Percentiles rank a stretch among this genome's conserved stretches.
These are phyloP conservation scores for Agrochola macilenta DNA, from an alignment of 2,888 invertebrate species.

Conservation along the genomic window DNA sequence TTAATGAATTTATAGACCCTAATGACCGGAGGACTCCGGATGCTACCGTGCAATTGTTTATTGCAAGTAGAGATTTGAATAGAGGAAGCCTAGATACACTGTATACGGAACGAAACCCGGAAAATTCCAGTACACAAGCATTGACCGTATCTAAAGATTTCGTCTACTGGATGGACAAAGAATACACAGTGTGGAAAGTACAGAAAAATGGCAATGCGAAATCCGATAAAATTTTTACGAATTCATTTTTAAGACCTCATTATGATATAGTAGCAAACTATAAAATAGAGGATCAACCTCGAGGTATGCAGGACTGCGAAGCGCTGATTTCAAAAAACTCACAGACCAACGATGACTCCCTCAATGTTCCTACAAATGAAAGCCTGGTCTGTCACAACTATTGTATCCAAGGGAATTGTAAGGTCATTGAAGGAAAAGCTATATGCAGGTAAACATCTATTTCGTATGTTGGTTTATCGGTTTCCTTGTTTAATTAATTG, in stretches of 20 bases:
- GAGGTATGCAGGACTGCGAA: not conserved
- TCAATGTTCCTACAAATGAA: not conserved
- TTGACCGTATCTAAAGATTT: not conserved
- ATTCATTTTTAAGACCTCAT: not conserved
- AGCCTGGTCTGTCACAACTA: not conserved
- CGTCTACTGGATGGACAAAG: not conserved
- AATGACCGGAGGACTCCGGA: too few species aligned
- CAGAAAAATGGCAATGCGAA: not conserved
- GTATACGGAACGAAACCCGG: too few species aligned
- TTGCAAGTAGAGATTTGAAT: not conserved
- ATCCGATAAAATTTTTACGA: not conserved
- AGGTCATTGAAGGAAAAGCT: not conserved
- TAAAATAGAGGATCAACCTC: conserved; percentile 1
- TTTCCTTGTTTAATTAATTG: not conserved
- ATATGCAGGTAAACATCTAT: not conserved
- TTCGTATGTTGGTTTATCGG: not conserved
- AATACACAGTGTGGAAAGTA: not conserved
- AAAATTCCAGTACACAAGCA: fast-evolving
- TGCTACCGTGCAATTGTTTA: too few species aligned
- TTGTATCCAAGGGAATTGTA: not conserved
- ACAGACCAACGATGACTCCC: not conserved
- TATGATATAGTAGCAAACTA: not conserved
- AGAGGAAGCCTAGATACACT: too few species aligned
- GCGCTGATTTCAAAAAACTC: not conserved
- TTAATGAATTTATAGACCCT: not conserved